Percentiles rank a stretch among this genome's conserved stretches.
Evolutionary conservation across 2,797 vertebrate species (phyloP).

Genomic region (Anas acuta): DNA sequence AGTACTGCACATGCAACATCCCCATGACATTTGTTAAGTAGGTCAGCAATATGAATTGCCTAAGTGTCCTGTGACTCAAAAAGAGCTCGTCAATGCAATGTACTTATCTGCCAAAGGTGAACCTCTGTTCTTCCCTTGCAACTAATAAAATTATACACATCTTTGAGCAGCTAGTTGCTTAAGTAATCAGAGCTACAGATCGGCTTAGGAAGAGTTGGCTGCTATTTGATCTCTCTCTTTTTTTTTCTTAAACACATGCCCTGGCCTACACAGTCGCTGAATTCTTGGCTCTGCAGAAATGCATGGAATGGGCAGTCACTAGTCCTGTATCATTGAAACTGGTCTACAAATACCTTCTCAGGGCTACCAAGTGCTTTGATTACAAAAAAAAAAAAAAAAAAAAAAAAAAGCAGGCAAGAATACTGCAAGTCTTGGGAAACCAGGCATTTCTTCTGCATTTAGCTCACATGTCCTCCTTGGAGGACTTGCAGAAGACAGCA

Average conservation of each 20-base stretch:
- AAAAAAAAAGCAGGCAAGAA: neutral
- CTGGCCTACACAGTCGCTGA: neutral
- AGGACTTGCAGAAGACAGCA: neutral
- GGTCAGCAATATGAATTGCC: neutral
- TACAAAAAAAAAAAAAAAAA: neutral
- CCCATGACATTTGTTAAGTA: neutral
- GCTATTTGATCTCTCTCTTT: neutral
- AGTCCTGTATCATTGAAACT: neutral
- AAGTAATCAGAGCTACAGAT: neutral
- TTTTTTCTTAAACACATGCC: neutral
- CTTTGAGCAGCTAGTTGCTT: neutral
- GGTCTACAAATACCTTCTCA: neutral
- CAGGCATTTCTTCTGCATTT: neutral
- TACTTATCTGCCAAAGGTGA: neutral
- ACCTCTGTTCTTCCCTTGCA: neutral
- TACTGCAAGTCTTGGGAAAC: neutral
- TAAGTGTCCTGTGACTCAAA: neutral
- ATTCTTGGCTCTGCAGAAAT: neutral
- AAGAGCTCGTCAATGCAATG: neutral
- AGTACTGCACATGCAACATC: neutral
- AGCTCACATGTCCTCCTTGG: neutral
- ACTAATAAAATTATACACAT: neutral
- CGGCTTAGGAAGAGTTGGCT: neutral
- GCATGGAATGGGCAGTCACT: neutral
- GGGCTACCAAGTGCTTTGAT: neutral